Base-by-base conservation (phyloP, 2,113 vertebrate genomes). In the Tor tambroides region DNA sequence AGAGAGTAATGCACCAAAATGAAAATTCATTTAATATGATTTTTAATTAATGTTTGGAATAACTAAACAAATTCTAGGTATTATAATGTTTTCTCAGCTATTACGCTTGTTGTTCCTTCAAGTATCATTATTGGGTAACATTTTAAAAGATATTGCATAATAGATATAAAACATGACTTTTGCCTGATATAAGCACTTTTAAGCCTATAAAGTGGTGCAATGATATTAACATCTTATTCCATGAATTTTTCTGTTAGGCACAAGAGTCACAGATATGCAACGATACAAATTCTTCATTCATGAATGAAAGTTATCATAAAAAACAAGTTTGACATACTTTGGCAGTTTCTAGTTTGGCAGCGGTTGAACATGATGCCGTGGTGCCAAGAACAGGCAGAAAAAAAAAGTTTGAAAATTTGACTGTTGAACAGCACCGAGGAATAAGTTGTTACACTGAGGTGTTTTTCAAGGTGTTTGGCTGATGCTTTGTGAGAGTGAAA, bases 401-500 rank as follows among this genome's bases (percentile, higher is more conserved):
- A 38, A 80, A 15, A 15, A 15, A 14, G n/a, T 21, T 14, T 28
- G 2, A 2, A 32, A 78, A 26, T 19, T 11, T 61, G 32, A 63
- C 56, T 46, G 6, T 65, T 19, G 59, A 65, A 81, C 43, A 67
- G 4, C n/a, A 28, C 46, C 0, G 5, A 65, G 15, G 35, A n/a
- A 67, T 32, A 65, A 21, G 41, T 21, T 83, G 41, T 49, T 69
- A 81, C 19, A 43, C 0, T 49, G 35, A 32, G 63, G 43, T 71
- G 80, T 83, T 41, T 71, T n/a, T 67, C 10, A 43, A 23, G n/a
- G 61, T 21, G 65, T 83, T 51, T 69, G 63, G 63, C 61, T 83
- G 80, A 49, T 83, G 19, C 63, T 83, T 15, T 71, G 61, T 32
- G 28, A 83, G 63, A 51, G 59, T 28, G 80, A 82, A 82, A 63